Evolutionary conservation across 2,113 vertebrate species (phyloP), one percentile per base, ranked within the genome.

Genomic region (Heliornis fulica): DNA sequence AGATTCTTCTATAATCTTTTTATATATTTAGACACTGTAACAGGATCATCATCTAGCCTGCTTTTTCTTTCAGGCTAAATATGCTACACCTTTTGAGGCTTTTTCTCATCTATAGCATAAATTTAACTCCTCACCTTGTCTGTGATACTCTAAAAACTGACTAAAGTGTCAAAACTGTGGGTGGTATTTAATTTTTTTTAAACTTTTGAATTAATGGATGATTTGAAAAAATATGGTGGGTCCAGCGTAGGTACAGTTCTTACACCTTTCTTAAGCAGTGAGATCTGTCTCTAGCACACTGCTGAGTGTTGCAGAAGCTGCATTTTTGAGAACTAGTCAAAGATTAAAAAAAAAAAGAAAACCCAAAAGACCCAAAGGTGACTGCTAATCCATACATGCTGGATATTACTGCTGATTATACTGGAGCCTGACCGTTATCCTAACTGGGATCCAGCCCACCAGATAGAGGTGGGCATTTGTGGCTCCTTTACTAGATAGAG

Each of bases 21-120:
- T 60, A 94, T 83, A 89, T 76, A 96, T 95, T 94, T 96, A 83
- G 85, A 71, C 82, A 91, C 76, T 56, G 53, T 92, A 96, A 94
- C 90, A 76, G 95, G 93, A 88, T 89, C 83, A 90, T 94, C 87
- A 83, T 80, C 85, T 64, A 36, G 76, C 43, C 64, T 81, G 28
- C 61, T 92, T 80, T 91, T 71, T 68, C 56, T 83, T 96, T 56
- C 76, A 90, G 51, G 26, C n/a, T 95, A 89, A 96, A 84, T 88
- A 89, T 43, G 60, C 28, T 63, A 60, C 43, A 66, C 23, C 59
- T 91, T 51, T 81, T 66, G 56, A 68, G 48, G n/a, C 51, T 41
- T 74, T 91, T 87, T 63, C 50, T 88, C 71, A 88, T 65, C 38
- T 36, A 4, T 13, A 36, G 41, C 36, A 86, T 26, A 74, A 77